Evolutionary conservation across 2,888 invertebrate genomes (phyloP).

Genomic region (Schizotus pectinicornis): DNA sequence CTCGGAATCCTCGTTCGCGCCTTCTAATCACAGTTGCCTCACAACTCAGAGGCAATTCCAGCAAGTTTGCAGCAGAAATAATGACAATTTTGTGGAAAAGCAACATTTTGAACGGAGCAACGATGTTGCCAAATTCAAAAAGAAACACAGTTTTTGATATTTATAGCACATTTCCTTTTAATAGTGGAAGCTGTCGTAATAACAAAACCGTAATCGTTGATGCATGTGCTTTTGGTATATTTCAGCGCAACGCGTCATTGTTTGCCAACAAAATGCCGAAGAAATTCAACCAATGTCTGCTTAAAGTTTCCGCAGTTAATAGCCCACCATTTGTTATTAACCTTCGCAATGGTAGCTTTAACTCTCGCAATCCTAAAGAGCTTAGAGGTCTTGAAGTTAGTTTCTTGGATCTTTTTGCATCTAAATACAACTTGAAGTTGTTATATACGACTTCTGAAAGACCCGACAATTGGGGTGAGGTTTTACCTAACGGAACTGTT

Average conservation of each 20-base stretch:
- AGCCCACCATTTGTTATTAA: conserved; percentile 33
- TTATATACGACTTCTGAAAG: too few species aligned
- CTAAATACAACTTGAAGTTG: not conserved
- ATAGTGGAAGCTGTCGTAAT: not conserved
- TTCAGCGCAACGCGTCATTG: not conserved
- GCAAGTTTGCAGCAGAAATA: not conserved
- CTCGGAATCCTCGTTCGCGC: not conserved
- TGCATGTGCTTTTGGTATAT: not conserved
- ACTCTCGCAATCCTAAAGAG: too few species aligned
- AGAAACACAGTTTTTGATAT: not conserved
- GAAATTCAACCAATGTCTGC: conserved; percentile 27
- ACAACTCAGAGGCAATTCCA: not conserved
- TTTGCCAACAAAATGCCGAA: conserved; percentile 29
- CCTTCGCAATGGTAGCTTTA: conserved; percentile 10
- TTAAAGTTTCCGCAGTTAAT: conserved; percentile 29
- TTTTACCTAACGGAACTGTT: too few species aligned
- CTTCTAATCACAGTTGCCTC: not conserved
- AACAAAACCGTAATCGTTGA: not conserved
- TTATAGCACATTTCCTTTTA: not conserved
- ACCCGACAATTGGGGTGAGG: too few species aligned
- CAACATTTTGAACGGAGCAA: not conserved
- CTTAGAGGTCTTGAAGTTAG: too few species aligned
- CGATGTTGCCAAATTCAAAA: not conserved
- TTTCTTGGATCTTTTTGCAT: not conserved
- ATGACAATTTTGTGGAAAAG: not conserved